phyloP scores from a whole-genome alignment of 2,888 invertebrate genomes.

The Synergus laeviventris region DNA sequence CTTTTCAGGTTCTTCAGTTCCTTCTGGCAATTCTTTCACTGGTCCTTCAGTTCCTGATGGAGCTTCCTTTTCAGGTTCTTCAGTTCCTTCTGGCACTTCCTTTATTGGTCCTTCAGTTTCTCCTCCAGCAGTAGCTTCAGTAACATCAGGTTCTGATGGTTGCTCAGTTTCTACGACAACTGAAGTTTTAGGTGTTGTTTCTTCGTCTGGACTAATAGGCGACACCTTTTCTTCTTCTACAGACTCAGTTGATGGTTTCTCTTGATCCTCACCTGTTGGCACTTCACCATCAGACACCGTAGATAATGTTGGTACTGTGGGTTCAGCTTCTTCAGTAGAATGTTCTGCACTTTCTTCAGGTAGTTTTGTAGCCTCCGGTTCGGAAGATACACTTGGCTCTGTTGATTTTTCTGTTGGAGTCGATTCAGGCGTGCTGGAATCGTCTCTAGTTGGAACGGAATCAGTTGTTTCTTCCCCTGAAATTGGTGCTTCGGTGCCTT shows the following conservation, averaged over 20 bases:
- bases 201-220: constrained; percentile 51
- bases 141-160: constrained; percentile 42
- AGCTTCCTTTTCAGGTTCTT: constrained; percentile 41
- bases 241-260: constrained; percentile 32
- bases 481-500: neutral
- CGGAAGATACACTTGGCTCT: constrained; percentile 40
- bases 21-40: too few relatives aligned
- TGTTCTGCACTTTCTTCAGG: constrained; percentile 28
- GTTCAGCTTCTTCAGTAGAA: constrained; percentile 42
- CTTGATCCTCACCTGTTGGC: constrained; percentile 2
- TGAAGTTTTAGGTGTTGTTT: constrained; percentile 34
- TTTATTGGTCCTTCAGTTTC: constrained; percentile 45
- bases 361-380: constrained; percentile 32
- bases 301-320: constrained; percentile 24
- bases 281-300: constrained; percentile 28
- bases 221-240: constrained; percentile 26
- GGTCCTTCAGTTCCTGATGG: neutral
- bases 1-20: too few relatives aligned
- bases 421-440: constrained; percentile 35
- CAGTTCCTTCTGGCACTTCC: constrained; percentile 52
- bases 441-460: constrained; percentile 43
- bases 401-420: constrained; percentile 43
- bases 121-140: constrained; percentile 47
- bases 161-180: constrained; percentile 48
- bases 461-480: constrained; percentile 40